Percentiles rank a stretch among this genome's conserved stretches.
Evolutionary conservation across 1,140 invertebrate species (phyloP).

Genomic region (Nomia melanderi): DNA sequence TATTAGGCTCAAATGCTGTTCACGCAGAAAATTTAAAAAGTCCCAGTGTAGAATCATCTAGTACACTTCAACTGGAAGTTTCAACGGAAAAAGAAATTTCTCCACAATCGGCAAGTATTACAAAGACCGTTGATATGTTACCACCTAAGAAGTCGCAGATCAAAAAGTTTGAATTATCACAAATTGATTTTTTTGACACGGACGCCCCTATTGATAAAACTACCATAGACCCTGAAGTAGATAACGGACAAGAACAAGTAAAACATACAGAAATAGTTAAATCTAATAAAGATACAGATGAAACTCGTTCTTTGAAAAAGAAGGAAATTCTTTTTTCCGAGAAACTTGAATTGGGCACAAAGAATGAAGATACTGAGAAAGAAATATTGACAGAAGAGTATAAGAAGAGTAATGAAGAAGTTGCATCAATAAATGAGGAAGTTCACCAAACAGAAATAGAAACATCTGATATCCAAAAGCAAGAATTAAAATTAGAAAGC

Average conservation of each 20-base stretch:
- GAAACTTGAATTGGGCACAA: background rate
- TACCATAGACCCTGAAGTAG: background rate
- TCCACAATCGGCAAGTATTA: slow-evolving; percentile 17
- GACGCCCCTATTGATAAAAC: slow-evolving; percentile 26
- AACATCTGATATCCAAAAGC: slow-evolving; percentile 3
- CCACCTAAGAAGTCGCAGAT: slow-evolving; percentile 78
- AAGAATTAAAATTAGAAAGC: slow-evolving; percentile 29
- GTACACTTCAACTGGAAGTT: slow-evolving; percentile 6
- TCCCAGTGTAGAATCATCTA: background rate
- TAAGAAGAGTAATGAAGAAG: slow-evolving; percentile 4
- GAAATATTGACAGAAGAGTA: slow-evolving; percentile 1
- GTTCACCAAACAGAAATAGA: background rate
- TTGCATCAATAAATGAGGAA: background rate
- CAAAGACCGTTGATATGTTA: slow-evolving; percentile 67
- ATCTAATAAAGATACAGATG: background rate
- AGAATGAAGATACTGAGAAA: background rate
- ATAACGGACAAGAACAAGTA: slow-evolving; percentile 20
- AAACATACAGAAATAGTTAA: slow-evolving; percentile 3
- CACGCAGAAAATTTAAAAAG: slow-evolving; percentile 23
- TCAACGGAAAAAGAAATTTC: slow-evolving; percentile 21
- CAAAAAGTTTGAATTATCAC: slow-evolving; percentile 78
- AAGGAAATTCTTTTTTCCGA: slow-evolving; percentile 2
- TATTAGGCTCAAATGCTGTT: slow-evolving; percentile 4
- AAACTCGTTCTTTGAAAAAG: background rate
- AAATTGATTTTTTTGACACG: slow-evolving; percentile 69